Base-by-base conservation (phyloP, 2,113 vertebrate species). In the Apodemus speciosus region DNA sequence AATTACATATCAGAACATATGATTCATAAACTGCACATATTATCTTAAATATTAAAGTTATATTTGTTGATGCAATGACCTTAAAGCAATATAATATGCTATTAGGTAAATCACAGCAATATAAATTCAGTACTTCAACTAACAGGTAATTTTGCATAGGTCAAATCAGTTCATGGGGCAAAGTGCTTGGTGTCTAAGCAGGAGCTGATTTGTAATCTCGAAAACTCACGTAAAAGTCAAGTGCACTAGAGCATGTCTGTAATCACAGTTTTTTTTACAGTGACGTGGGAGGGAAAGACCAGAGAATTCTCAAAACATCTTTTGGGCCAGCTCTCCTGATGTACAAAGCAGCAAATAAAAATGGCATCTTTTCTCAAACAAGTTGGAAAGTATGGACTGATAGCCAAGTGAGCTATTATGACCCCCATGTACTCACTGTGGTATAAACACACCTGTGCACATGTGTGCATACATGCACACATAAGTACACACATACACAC, bases 121-220 rank as follows among this genome's bases (percentile, higher is more conserved):
- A 51, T 23, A 92, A 90, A 6, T 2, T 81, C 8, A 92, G 49
- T 86, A 56, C 77, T 90, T 75, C n/a, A 89, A 53, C 89, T 69
- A 91, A 93, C 43, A 81, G 64, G 21, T 49, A 35, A 66, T 23
- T 49, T 21, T 66, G 5, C 62, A 46, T 46, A 62, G 58, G 14
- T 46, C 11, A 27, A 46, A 32, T 10, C 14, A 30, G 38, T 15
- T 64, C 58, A 62, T 14, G 7, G 18, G 40, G 38, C 32, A 32
- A 83, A 83, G 25, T 62, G 38, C 58, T 32, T 83, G 25, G 38
- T 43, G 15, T 62, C 4, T 15, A 40, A 43, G 25, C 27, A 64
- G 15, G 4, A 64, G 15, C 16, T 20, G 4, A 49, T 14, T 76
- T 76, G 30, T 46, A 76, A 76, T 76, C 27, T 15, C 43, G 6